A percentile compares a stretch with the other conserved stretches of the same genome.
Evolutionary conservation across 1,140 invertebrate genomes (phyloP).

Genomic region (Eupristina koningsbergeri): DNA sequence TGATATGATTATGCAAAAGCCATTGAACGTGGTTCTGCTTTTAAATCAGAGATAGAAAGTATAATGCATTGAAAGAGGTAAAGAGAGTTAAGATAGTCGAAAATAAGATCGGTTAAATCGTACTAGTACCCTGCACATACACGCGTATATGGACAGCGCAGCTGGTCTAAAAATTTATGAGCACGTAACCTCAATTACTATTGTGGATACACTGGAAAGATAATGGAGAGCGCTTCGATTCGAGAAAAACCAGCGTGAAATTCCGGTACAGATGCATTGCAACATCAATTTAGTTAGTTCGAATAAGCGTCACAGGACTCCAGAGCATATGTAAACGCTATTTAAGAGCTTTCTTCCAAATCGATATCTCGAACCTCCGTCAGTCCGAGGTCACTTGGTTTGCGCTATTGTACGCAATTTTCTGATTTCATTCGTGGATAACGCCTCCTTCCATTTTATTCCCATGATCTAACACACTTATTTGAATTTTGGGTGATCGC

Average conservation of each 20-base stretch:
- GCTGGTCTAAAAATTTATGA: constrained; percentile 60
- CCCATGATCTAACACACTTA: not conserved
- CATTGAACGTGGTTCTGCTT: too few species aligned
- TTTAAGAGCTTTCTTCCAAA: constrained; percentile 16
- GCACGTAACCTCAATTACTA: constrained; percentile 61
- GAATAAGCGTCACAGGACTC: constrained; percentile 13
- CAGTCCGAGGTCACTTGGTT: not conserved
- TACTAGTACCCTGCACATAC: not conserved
- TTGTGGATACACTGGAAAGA: constrained; percentile 57
- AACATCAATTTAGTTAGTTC: constrained; percentile 64
- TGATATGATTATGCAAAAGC: too few species aligned
- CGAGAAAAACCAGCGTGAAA: constrained; percentile 60
- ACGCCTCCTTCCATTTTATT: not conserved
- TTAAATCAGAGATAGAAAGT: not conserved
- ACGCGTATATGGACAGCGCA: not conserved
- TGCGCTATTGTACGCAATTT: constrained; percentile 6
- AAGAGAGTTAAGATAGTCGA: constrained; percentile 35
- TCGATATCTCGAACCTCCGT: not conserved
- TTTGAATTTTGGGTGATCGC: constrained; percentile 16
- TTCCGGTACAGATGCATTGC: constrained; percentile 57
- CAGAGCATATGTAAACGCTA: constrained; percentile 1
- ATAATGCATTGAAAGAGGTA: not conserved
- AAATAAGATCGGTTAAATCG: constrained; percentile 64
- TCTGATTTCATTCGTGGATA: constrained; percentile 30
- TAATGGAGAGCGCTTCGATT: constrained; percentile 45